Conservation (phyloP, 2,797 vertebrate genomes). For the Geotrypetes seraphini region DNA sequence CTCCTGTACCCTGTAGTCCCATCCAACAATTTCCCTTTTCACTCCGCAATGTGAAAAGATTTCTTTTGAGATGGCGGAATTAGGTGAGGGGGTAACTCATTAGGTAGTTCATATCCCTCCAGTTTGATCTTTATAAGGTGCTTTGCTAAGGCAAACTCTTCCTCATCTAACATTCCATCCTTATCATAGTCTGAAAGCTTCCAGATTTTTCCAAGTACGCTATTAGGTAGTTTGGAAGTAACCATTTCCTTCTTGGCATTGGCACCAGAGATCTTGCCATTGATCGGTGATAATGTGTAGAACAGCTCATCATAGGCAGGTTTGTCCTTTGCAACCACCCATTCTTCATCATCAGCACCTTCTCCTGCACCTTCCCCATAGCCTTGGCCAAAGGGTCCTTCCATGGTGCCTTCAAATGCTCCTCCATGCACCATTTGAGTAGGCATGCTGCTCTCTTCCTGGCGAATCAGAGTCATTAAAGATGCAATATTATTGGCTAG, state of each 20-base stretch:
- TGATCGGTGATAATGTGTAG: slow-evolving; percentile 88
- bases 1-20: not conserved
- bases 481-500: slow-evolving; percentile 77
- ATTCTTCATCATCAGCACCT: slow-evolving; percentile 82
- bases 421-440: slow-evolving; percentile 76
- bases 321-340: slow-evolving; percentile 91
- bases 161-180: slow-evolving; percentile 92
- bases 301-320: slow-evolving; percentile 94
- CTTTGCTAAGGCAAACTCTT: slow-evolving; percentile 91
- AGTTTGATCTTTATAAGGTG: slow-evolving; percentile 93
- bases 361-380: slow-evolving; percentile 90
- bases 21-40: slow-evolving; percentile 1
- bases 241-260: slow-evolving; percentile 96
- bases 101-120: slow-evolving; percentile 86
- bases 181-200: slow-evolving; percentile 87
- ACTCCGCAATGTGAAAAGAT: slow-evolving; percentile 44
- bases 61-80: slow-evolving; percentile 86
- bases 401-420: slow-evolving; percentile 81
- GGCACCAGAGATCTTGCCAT: slow-evolving; percentile 85
- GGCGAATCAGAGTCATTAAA: slow-evolving; percentile 80
- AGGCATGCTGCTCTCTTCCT: slow-evolving; percentile 79
- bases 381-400: slow-evolving; percentile 86
- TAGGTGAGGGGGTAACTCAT: slow-evolving; percentile 71
- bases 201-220: slow-evolving; percentile 94
- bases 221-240: slow-evolving; percentile 88